A percentile compares a stretch with the other conserved stretches of the same genome.
These are phyloP conservation scores for Chironomus tepperi DNA, from an alignment of 1,140 invertebrate species.

Conservation along the genomic window DNA sequence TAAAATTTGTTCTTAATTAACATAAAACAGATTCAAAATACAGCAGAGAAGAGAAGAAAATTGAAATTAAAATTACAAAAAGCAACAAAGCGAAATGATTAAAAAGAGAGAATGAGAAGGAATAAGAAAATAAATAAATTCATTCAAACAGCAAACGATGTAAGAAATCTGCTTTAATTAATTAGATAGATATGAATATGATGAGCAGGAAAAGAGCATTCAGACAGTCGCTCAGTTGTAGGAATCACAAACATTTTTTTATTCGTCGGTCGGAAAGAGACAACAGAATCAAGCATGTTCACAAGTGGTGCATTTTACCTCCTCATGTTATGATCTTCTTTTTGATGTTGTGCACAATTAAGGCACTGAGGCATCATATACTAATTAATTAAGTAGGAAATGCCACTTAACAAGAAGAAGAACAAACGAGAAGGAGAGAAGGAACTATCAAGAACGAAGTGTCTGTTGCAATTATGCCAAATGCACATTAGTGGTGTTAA, in stretches of 20 bases:
- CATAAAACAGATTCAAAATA: not conserved
- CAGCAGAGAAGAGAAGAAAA: not conserved
- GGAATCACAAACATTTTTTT: not conserved
- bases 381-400: conserved; percentile 22
- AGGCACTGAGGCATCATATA: conserved; percentile 9
- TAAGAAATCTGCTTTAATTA: conserved; percentile 22
- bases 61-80: not conserved
- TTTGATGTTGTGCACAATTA: conserved; percentile 1
- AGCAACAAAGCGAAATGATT: too few species aligned
- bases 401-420: not conserved
- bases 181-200: conserved; percentile 6
- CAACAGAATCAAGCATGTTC: not conserved
- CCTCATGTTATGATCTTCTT: not conserved
- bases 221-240: not conserved
- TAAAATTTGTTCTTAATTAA: conserved; percentile 22
- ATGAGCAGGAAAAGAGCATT: not conserved
- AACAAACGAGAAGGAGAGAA: too few species aligned
- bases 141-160: not conserved
- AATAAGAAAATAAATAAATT: not conserved
- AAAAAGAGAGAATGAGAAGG: too few species aligned
- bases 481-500: not conserved
- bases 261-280: not conserved
- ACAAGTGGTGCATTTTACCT: conserved; percentile 20
- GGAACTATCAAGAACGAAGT: not conserved
- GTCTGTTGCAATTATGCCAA: conserved; percentile 21